Evolutionary conservation across 2,797 vertebrate species (phyloP).

Genomic region (Parotocinclus haroldoi): DNA sequence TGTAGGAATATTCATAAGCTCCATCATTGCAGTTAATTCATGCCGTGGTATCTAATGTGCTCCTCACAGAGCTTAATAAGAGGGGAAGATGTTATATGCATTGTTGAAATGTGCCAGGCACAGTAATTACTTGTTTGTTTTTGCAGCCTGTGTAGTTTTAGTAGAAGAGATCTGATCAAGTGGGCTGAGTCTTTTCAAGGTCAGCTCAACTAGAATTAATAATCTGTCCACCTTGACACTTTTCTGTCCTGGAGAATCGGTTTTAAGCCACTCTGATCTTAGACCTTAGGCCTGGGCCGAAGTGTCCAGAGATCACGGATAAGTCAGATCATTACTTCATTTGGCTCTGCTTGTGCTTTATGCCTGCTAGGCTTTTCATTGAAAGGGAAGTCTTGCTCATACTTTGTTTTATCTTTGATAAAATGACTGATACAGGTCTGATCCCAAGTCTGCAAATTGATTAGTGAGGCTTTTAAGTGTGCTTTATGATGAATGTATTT

Average conservation of each 20-base stretch:
- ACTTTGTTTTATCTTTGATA: no score
- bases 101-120: conserved; percentile 2
- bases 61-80: conserved; percentile 2
- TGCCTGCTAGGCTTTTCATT: no score
- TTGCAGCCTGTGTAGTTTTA: not conserved
- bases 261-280: not conserved
- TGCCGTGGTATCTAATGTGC: conserved; percentile 34
- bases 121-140: conserved; percentile 8
- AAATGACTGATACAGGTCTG: no score
- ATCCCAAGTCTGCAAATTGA: no score
- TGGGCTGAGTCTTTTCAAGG: not conserved
- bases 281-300: not conserved
- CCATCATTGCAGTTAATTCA: conserved; percentile 33
- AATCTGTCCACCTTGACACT: not conserved
- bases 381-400: no score
- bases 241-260: not conserved
- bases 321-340: not conserved
- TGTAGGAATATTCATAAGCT: conserved; percentile 46
- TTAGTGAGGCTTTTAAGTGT: not conserved
- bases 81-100: conserved; percentile 9
- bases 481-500: conserved; percentile 5
- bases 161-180: no score
- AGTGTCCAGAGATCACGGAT: not conserved
- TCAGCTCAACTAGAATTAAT: not conserved
- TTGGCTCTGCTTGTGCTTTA: no score